Conservation (phyloP, 2,113 vertebrate species). For the Mesembrinibis cayennensis region DNA sequence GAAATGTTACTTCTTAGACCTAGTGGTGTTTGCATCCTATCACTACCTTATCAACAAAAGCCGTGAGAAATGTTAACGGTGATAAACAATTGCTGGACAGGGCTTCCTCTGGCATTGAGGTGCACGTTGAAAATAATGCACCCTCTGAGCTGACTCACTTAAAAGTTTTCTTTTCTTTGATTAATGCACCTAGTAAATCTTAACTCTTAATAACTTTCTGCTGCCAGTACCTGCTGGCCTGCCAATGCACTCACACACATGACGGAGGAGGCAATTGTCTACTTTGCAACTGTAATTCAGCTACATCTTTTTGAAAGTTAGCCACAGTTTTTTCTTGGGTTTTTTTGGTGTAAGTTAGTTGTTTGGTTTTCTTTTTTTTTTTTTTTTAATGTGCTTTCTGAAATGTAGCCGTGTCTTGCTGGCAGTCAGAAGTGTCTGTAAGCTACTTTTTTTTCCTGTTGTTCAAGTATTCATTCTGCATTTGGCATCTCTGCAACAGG, state of each 20-base stretch:
- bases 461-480: conserved; percentile 44
- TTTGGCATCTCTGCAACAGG: conserved; percentile 23
- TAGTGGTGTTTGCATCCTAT: background rate
- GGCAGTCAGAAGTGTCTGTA: conserved; percentile 8
- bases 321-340: background rate
- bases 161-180: background rate
- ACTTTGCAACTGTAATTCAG: conserved; percentile 12
- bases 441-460: background rate
- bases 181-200: background rate
- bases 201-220: background rate
- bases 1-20: background rate
- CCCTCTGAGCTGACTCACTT: background rate
- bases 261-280: background rate
- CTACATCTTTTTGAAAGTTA: background rate
- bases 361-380: too few relatives aligned
- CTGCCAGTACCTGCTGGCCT: background rate
- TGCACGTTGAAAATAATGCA: background rate
- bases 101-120: background rate
- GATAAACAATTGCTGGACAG: background rate
- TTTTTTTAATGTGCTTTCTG: background rate
- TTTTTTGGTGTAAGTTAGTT: background rate
- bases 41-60: background rate
- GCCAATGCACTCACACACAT: background rate
- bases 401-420: background rate
- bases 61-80: background rate